Evolutionary conservation across 2,113 vertebrate genomes (phyloP).

Genomic region (Polypterus senegalus): DNA sequence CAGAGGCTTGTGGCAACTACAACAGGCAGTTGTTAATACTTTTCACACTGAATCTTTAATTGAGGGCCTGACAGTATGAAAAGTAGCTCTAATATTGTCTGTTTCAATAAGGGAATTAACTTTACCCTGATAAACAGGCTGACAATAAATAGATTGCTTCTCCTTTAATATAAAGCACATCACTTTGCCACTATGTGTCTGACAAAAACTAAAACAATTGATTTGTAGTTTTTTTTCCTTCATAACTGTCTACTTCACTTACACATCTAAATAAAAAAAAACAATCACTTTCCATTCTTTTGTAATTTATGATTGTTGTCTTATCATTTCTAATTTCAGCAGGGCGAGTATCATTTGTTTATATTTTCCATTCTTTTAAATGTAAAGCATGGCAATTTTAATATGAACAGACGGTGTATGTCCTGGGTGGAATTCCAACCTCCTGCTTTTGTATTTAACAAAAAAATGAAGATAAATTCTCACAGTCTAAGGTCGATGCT

Average conservation of each 20-base stretch:
- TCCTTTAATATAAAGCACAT: conserved; percentile 12
- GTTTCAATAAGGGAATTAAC: conserved; percentile 33
- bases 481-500: conserved; percentile 10
- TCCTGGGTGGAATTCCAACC: conserved; percentile 37
- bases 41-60: conserved; percentile 19
- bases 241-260: conserved; percentile 34
- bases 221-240: conserved; percentile 32
- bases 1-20: conserved; percentile 29
- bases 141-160: conserved; percentile 29
- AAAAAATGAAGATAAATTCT: conserved; percentile 45
- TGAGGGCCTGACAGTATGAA: conserved; percentile 17
- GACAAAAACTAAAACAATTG: conserved; percentile 28
- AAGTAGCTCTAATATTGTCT: conserved; percentile 24
- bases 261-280: conserved; percentile 26
- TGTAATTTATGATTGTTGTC: conserved; percentile 31
- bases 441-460: conserved; percentile 25
- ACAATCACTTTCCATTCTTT: conserved; percentile 30
- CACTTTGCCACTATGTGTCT: conserved; percentile 16
- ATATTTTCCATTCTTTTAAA: conserved; percentile 33
- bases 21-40: conserved; percentile 32
- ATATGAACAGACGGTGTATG: conserved; percentile 40
- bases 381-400: conserved; percentile 38
- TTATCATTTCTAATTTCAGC: conserved; percentile 21
- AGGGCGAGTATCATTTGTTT: conserved; percentile 27
- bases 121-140: conserved; percentile 33